Conservation (phyloP, 2,888 invertebrate species). For the Frankliniella fusca region DNA sequence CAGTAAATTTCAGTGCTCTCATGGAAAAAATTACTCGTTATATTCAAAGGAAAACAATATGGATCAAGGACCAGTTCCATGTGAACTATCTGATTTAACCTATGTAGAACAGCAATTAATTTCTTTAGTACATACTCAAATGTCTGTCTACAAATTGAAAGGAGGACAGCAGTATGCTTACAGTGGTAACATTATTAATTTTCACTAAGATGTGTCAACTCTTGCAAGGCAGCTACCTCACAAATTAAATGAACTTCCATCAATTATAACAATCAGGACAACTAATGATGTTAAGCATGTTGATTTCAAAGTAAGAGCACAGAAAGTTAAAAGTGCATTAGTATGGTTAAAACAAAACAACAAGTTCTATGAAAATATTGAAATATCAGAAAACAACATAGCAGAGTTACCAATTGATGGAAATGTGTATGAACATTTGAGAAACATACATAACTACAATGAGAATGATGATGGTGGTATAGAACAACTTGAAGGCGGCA, state of each 20-base stretch:
- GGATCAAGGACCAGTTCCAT: slow-evolving; percentile 11
- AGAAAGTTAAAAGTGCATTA: neutral
- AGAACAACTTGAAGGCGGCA: no score
- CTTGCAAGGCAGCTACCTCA: slow-evolving; percentile 14
- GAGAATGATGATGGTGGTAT: neutral
- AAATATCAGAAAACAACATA: no score
- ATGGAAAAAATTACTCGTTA: no score
- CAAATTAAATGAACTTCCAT: neutral
- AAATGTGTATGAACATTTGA: no score
- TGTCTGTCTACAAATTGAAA: slow-evolving; percentile 19
- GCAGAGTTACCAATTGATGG: no score
- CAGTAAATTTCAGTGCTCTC: no score
- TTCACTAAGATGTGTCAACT: neutral
- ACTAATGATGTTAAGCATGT: neutral
- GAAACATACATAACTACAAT: neutral
- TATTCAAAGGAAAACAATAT: no score
- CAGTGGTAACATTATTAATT: no score
- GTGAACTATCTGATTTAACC: neutral
- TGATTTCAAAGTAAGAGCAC: slow-evolving; percentile 27
- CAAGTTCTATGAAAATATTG: no score
- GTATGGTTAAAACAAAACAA: slow-evolving; percentile 27
- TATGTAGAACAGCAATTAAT: slow-evolving; percentile 17
- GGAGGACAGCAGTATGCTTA: neutral
- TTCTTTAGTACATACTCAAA: slow-evolving; percentile 13
- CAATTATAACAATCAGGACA: slow-evolving; percentile 9